A percentile compares a stretch with the other conserved stretches of the same genome.
phyloP scores from a whole-genome alignment of 1,140 invertebrate species.

The Drosophila elegans region DNA sequence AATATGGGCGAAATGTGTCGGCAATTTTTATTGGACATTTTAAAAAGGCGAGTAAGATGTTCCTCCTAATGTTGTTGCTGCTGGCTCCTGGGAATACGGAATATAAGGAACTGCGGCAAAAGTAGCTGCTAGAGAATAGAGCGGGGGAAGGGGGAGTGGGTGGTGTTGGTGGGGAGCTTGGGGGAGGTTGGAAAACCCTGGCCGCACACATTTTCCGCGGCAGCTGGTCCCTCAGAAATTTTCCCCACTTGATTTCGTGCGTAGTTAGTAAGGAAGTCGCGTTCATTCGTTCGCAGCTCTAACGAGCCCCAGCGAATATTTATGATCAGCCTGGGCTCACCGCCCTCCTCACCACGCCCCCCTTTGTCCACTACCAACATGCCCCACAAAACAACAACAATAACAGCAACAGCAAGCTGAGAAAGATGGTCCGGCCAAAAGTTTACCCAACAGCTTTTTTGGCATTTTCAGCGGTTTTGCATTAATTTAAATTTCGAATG shows the following conservation, averaged over 20 bases:
- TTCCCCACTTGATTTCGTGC: constrained; percentile 81
- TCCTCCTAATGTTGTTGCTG: constrained; percentile 56
- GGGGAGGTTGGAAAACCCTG: constrained; percentile 25
- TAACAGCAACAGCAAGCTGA: constrained; percentile 16
- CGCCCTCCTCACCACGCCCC: background rate
- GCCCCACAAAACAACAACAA: constrained; percentile 19
- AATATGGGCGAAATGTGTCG: constrained; percentile 85
- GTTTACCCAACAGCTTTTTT: constrained; percentile 67
- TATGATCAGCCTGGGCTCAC: constrained; percentile 66
- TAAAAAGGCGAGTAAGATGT: constrained; percentile 85
- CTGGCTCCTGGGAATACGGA: constrained; percentile 74
- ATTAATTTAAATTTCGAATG: constrained; percentile 85
- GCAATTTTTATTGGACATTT: constrained; percentile 85
- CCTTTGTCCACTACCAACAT: background rate
- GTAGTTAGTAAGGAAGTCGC: constrained; percentile 83
- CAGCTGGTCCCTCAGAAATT: constrained; percentile 71
- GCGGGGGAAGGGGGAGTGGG: background rate
- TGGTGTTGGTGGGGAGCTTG: background rate
- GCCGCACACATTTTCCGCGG: constrained; percentile 72
- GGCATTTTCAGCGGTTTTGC: constrained; percentile 78
- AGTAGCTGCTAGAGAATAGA: constrained; percentile 10
- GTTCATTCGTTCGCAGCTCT: constrained; percentile 75
- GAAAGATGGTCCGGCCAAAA: constrained; percentile 54
- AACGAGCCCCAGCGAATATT: constrained; percentile 83
- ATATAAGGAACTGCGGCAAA: constrained; percentile 79